Base-by-base conservation (phyloP, 2,113 vertebrate species). In the Chloroceryle aenea region DNA sequence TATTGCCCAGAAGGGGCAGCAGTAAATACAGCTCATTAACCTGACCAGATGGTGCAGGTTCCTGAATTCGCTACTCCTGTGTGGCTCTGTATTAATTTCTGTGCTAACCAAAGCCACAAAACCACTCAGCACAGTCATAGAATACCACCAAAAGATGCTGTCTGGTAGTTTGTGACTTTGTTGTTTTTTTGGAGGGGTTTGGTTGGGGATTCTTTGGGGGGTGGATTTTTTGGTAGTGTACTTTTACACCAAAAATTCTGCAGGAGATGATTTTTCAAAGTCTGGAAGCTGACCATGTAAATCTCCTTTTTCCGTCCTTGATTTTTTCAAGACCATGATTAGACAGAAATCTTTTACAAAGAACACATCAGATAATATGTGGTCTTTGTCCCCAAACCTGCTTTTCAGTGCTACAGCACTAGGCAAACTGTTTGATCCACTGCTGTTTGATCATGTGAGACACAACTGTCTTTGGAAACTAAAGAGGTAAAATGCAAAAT, bases 341-440 rank as follows among this genome's bases (percentile, higher is more conserved):
- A 90, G 83, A 73, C 30, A 89, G 79, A 81, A 71, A 22, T 75
- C 52, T 90, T 75, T 86, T 76, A 78, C 34, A 87, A n/a, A 94
- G 43, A 90, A 66, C 36, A 90, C 4, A 77, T 26, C 7, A 94
- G 56, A 81, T 64, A 90, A 67, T 45, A 81, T 1, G 40, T 45
- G 61, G 40, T 64, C 80, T 96, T 93, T 92, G 85, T 87, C 84
- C 93, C 69, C 89, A 88, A 90, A 93, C 42, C 80, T 89, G 77
- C 64, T 90, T 93, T 93, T 93, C 53, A 78, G 74, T 5, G 12
- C 67, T 58, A 36, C 71, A 81, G n/a, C 69, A 61, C 32, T 56
- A 84, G 75, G 48, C 61, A 86, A 93, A 75, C 76, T 78, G 75
- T 94, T 96, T 97, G 93, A 96, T 96, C 92, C 76, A 64, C 34